These are phyloP conservation scores for Rotaria sp. DNA, from an alignment of 2,888 invertebrate species.

Conservation along the genomic window DNA sequence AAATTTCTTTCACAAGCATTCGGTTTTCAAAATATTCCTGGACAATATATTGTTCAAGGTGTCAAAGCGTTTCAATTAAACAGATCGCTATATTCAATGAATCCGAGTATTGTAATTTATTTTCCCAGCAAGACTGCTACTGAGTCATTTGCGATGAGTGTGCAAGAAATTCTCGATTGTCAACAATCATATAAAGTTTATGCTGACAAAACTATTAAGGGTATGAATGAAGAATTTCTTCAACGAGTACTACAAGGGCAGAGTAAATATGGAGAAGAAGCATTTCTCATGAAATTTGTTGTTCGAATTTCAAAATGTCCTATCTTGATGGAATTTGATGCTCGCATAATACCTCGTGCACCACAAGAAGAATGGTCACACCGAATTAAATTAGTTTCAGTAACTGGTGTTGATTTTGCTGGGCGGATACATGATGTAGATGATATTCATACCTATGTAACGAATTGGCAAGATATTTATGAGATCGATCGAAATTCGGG, in stretches of 20 bases:
- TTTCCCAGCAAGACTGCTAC: background rate
- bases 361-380: background rate
- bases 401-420: background rate
- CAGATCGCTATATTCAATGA: background rate
- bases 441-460: background rate
- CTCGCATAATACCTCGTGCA: background rate
- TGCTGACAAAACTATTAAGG: background rate
- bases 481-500: background rate
- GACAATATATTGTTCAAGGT: background rate
- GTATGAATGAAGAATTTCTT: background rate
- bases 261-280: background rate
- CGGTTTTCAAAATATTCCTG: background rate
- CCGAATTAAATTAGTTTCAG: background rate
- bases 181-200: background rate
- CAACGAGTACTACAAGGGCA: background rate
- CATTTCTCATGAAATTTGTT: background rate
- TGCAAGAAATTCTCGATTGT: background rate
- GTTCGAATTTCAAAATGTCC: background rate
- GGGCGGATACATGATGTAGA: background rate
- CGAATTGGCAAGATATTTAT: background rate
- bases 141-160: background rate
- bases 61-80: background rate
- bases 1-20: background rate
- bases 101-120: background rate
- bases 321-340: conserved; percentile 21